Evolutionary conservation across 2,797 vertebrate species (phyloP), one percentile per base, ranked within the genome.

Genomic region (Anabas testudineus): DNA sequence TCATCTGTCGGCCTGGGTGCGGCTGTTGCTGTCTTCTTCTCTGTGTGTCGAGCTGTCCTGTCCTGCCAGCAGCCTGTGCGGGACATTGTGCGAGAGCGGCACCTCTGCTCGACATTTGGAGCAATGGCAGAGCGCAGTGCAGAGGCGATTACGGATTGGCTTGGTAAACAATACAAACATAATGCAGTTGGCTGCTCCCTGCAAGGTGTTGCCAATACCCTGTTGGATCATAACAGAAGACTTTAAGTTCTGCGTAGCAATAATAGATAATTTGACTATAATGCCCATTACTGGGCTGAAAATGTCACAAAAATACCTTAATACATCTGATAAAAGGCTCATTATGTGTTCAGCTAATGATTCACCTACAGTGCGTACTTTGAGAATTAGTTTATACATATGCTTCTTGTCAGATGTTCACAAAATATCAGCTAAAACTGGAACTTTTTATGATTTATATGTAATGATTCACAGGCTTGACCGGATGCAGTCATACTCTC

Each of bases 111-210:
- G 2, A 48, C 70, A 61, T 3, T 16, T 81, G 0, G 78, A 93
- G 83, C 90, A 91, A 87, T 94, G 90, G 80, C 94, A 94, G 7
- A 97, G 48, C 2, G 80, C 39, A 0, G 90, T 52, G 8, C 91
- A 52, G 45, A 99, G 94, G 2, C 95, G 94, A 0, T 85, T 37
- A 1, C 97, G 93, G 43, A 99, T 88, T 0, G 91, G 94, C 0
- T 82, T 91, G 0, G 97, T 99, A 28, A 95, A 95, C 43, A 99
- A 83, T 1, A 96, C 96, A 4, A 99, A 99, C 95, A 97, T 94
- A 82, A 98, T 93, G 83, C 97, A 98, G 93, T 99, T 99, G 76
- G 97, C 97, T 0, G 96, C 97, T 78, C 98, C 98, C 84, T 99
- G 98, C 51, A 95, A 97, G 0, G 96, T 99, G 94, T 99, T 99